Evolutionary conservation across 2,797 vertebrate genomes (phyloP).

Genomic region (Rhinella marina): DNA sequence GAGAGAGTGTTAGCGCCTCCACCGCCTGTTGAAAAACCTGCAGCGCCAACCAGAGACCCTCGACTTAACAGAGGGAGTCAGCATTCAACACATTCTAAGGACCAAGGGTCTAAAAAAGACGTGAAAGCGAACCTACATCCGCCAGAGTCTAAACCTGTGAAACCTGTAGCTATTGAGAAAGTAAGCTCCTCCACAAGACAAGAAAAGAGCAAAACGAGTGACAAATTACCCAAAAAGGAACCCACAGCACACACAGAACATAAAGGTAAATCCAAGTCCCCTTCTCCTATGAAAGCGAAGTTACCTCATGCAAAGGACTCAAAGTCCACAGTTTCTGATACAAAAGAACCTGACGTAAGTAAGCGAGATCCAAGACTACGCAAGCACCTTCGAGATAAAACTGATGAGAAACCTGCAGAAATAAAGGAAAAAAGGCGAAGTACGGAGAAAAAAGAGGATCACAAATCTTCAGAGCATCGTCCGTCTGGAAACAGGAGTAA

Average conservation of each 20-base stretch:
- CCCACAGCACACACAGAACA: slow-evolving; percentile 69
- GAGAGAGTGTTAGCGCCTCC: slow-evolving; percentile 72
- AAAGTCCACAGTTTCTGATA: slow-evolving; percentile 79
- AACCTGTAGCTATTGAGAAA: slow-evolving; percentile 77
- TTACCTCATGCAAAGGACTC: slow-evolving; percentile 70
- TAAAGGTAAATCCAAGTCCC: slow-evolving; percentile 84
- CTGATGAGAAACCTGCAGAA: slow-evolving; percentile 84
- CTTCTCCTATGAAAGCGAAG: slow-evolving; percentile 83
- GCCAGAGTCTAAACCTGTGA: slow-evolving; percentile 76
- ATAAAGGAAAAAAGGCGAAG: slow-evolving; percentile 86
- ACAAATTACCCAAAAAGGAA: slow-evolving; percentile 84
- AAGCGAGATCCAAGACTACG: slow-evolving; percentile 91
- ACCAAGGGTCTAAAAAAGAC: slow-evolving; percentile 82
- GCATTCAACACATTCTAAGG: slow-evolving; percentile 79
- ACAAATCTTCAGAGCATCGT: slow-evolving; percentile 78
- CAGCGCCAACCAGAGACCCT: slow-evolving; percentile 87
- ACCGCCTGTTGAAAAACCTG: slow-evolving; percentile 78
- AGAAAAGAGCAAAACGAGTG: slow-evolving; percentile 79
- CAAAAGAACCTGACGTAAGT: slow-evolving; percentile 76
- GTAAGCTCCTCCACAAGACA: slow-evolving; percentile 69
- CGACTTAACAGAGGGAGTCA: slow-evolving; percentile 84
- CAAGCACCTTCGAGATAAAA: slow-evolving; percentile 86
- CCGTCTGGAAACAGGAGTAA: slow-evolving; percentile 79
- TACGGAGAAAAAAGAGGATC: slow-evolving; percentile 87
- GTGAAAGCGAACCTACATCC: slow-evolving; percentile 65